These are phyloP conservation scores for Leucoma salicis DNA, from an alignment of 2,888 invertebrate genomes.

Conservation along the genomic window DNA sequence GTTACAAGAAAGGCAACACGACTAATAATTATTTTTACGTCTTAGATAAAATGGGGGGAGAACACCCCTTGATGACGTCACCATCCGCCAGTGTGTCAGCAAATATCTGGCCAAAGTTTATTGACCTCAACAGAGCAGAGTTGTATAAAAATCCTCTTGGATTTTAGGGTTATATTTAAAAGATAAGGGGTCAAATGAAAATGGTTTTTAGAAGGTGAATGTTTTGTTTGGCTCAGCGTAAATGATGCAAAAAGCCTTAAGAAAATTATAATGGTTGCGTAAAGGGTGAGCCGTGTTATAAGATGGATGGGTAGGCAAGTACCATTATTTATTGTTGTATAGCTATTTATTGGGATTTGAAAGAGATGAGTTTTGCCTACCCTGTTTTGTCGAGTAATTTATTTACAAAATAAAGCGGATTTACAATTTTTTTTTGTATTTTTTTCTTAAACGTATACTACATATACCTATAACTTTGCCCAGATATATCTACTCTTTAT, in stretches of 20 bases:
- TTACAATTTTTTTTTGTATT: too few relatives aligned
- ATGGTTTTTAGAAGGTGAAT: conserved; percentile 30
- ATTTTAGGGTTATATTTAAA: conserved; percentile 23
- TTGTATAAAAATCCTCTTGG: conserved; percentile 10
- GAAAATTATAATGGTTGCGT: conserved; percentile 39
- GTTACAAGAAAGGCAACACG: not conserved
- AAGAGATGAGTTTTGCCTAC: too few relatives aligned
- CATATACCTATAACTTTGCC: too few relatives aligned
- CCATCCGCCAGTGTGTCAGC: conserved; percentile 35
- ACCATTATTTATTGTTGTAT: conserved; percentile 20
- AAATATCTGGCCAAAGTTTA: conserved; percentile 35
- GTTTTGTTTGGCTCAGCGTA: conserved; percentile 53
- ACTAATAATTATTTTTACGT: conserved; percentile 32
- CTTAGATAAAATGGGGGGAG: conserved; percentile 32
- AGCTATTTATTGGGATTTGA: conserved; percentile 5
- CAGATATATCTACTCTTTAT: too few relatives aligned
- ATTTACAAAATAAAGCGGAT: too few relatives aligned
- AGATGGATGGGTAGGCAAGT: conserved; percentile 38
- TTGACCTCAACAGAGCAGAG: conserved; percentile 25
- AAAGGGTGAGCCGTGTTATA: conserved; percentile 20
- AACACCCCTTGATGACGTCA: conserved; percentile 37
- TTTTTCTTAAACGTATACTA: too few relatives aligned
- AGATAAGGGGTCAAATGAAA: conserved; percentile 27
- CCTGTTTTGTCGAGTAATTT: too few relatives aligned
- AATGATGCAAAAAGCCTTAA: conserved; percentile 62